Evolutionary conservation across 1,140 invertebrate genomes (phyloP), one percentile per base, ranked within the genome.

Genomic region (Zaprionus camerounensis): DNA sequence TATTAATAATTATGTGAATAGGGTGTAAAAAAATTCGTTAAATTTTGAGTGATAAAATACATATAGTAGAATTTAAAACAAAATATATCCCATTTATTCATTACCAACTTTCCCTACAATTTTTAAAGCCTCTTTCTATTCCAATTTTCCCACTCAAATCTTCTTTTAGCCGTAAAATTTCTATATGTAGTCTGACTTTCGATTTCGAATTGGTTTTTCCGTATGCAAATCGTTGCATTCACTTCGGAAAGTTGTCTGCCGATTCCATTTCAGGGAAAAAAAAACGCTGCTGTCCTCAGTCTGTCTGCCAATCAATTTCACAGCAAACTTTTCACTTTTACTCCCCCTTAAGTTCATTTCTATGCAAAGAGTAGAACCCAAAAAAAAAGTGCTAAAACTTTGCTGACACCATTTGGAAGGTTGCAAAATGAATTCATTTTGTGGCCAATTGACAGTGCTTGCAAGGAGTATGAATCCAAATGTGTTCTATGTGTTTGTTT

Each of bases 271-370:
- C 20, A 20, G 17, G 44, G 2, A 46, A 46, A 22, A 22, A 2
- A 20, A n/a, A 44, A n/a, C 6, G n/a, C 15, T n/a, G 44, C 51
- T 55, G n/a, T 49, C 31, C 63, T 22, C 66, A 22, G 55, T 71
- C 66, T 24, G 49, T 49, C 51, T 85, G 82, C 75, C 82, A 84
- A 84, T 84, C 82, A 81, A 75, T 67, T 68, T 49, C 44, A 13
- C 22, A 64, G 49, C 26, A 69, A 61, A 70, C 69, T 75, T 79
- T 81, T 81, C 74, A 49, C 61, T 85, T 79, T 81, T 78, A 28
- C 28, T 5, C 12, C 59, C 62, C 36, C 36, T 5, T 0, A 78
- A 80, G 58, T 69, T 78, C 53, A 74, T 67, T 80, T 70, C 53
- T 70, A 64, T 77, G 74, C 63, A 51, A 22, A 22, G 46, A 46